Evolutionary conservation across 1,140 invertebrate genomes (phyloP).

Genomic region (Euglossa dilemma): DNA sequence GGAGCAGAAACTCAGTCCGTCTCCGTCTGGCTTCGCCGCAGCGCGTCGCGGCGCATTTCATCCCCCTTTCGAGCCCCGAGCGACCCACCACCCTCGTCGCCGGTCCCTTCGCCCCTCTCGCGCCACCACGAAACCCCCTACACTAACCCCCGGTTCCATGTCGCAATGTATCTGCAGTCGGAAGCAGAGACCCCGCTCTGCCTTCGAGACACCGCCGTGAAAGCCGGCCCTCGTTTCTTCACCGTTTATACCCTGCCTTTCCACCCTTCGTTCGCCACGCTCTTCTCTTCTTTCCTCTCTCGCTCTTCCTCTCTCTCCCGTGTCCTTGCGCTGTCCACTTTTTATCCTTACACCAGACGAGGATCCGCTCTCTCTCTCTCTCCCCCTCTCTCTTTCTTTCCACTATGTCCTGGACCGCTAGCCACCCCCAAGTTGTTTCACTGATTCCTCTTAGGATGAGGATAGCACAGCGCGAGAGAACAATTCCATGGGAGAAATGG

Average conservation of each 20-base stretch:
- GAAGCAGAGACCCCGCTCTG: constrained; percentile 61
- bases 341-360: neutral
- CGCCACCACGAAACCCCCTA: constrained; percentile 64
- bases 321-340: neutral
- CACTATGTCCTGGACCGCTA: neutral
- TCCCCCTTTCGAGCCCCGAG: constrained; percentile 62
- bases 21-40: constrained; percentile 70
- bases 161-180: constrained; percentile 81
- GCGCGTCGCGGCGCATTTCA: constrained; percentile 75
- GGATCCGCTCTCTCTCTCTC: too few relatives aligned
- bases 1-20: constrained; percentile 64
- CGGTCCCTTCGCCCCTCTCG: constrained; percentile 57
- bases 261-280: neutral
- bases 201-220: constrained; percentile 49
- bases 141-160: constrained; percentile 72
- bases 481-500: neutral
- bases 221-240: constrained; percentile 11
- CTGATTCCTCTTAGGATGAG: neutral
- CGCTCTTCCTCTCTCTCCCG: neutral
- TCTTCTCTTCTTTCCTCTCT: neutral
- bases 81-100: constrained; percentile 55
- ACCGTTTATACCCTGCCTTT: neutral
- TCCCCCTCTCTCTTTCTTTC: neutral
- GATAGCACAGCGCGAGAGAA: neutral
- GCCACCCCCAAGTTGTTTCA: neutral